Percentiles rank a stretch among this genome's conserved stretches.
Conservation (phyloP, 2,113 vertebrate species). For the Seriola dumerili region DNA sequence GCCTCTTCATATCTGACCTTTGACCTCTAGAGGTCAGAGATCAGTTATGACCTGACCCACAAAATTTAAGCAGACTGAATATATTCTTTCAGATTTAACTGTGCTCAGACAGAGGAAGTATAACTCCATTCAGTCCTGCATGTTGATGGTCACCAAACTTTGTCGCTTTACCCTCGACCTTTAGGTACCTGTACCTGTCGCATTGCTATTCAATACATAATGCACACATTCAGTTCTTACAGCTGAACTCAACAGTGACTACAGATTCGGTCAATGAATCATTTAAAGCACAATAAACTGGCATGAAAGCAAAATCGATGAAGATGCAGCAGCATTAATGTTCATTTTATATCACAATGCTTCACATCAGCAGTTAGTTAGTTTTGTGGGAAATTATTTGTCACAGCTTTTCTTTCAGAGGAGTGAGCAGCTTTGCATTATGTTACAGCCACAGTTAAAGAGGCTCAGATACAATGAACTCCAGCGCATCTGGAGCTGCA, state of each 20-base stretch:
- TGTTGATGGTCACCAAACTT: too few species aligned
- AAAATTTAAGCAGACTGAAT: too few species aligned
- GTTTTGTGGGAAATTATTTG: background rate
- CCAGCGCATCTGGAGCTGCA: conserved; percentile 57
- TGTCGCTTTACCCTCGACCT: too few species aligned
- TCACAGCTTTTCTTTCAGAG: conserved; percentile 37
- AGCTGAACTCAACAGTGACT: background rate
- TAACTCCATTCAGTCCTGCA: too few species aligned
- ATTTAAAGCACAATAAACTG: background rate
- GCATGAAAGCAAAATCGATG: background rate
- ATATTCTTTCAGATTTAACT: too few species aligned
- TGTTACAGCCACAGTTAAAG: conserved; percentile 56
- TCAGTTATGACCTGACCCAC: too few species aligned
- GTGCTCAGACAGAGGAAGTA: too few species aligned
- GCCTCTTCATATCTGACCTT: too few species aligned
- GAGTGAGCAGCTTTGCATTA: conserved; percentile 49
- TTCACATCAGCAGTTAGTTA: conserved; percentile 6
- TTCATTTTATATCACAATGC: conserved; percentile 9
- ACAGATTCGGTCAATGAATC: background rate
- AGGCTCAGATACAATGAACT: conserved; percentile 57
- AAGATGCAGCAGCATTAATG: background rate
- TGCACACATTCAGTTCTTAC: background rate
- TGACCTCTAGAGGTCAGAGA: too few species aligned
- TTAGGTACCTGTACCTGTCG: background rate
- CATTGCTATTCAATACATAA: background rate